phyloP scores from a whole-genome alignment of 2,888 invertebrate species.

The Nowickia ferox region DNA sequence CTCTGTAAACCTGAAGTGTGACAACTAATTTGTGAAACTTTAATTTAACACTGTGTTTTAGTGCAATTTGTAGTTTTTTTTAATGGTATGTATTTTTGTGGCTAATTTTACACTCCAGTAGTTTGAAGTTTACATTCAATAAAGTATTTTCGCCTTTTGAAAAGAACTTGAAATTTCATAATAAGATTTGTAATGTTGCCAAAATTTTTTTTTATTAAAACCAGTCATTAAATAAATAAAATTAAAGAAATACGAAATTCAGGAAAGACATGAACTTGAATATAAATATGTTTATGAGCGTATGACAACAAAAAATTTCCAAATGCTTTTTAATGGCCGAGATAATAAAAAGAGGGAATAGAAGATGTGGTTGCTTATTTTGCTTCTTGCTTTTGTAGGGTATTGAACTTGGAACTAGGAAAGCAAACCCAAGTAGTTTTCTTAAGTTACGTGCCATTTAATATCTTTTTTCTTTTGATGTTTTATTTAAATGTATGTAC shows the following conservation, averaged over 20 bases:
- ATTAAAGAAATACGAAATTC: constrained; percentile 23
- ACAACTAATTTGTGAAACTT: constrained; percentile 43
- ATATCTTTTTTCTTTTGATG: constrained; percentile 61
- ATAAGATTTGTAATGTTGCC: constrained; percentile 62
- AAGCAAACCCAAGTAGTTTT: constrained; percentile 64
- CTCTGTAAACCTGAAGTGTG: constrained; percentile 7
- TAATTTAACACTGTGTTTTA: constrained; percentile 6
- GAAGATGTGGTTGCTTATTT: neutral
- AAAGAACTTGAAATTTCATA: constrained; percentile 39
- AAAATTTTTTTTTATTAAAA: constrained; percentile 42
- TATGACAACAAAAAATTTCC: neutral
- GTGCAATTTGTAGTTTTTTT: neutral
- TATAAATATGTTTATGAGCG: neutral
- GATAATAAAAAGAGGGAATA: constrained; percentile 35
- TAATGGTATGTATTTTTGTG: constrained; percentile 10
- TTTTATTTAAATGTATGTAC: neutral
- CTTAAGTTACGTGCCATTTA: constrained; percentile 70
- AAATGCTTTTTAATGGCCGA: constrained; percentile 25
- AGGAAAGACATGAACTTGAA: constrained; percentile 67
- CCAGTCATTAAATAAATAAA: constrained; percentile 55
- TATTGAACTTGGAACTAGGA: constrained; percentile 65
- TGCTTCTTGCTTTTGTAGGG: constrained; percentile 53
- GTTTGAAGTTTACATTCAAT: constrained; percentile 29
- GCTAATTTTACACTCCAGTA: constrained; percentile 68
- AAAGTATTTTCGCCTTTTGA: neutral